phyloP scores from a whole-genome alignment of 2,113 vertebrate species.

The Zosterops hypoxanthus region DNA sequence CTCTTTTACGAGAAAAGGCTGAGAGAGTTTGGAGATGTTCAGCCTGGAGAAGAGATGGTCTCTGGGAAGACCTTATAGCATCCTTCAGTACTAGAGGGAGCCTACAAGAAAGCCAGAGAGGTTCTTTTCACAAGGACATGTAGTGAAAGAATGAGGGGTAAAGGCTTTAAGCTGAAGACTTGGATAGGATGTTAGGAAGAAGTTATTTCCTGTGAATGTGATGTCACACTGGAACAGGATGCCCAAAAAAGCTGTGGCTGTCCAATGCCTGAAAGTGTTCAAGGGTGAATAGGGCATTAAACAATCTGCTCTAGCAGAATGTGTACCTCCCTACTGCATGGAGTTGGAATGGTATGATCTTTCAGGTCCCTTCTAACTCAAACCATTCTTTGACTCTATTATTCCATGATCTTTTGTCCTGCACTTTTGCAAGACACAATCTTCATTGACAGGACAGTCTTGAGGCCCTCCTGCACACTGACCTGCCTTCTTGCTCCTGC shows the following conservation, averaged over 20 bases:
- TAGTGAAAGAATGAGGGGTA: neutral
- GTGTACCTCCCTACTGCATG: neutral
- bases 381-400: neutral
- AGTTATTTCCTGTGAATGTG: neutral
- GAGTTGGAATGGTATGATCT: neutral
- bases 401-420: neutral
- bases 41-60: neutral
- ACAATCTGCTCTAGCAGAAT: neutral
- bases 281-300: neutral
- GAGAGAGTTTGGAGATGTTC: neutral
- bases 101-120: neutral
- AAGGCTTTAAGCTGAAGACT: neutral
- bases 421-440: neutral
- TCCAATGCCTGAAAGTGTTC: neutral
- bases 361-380: neutral
- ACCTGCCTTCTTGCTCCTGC: neutral
- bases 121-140: neutral
- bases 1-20: neutral
- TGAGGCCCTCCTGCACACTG: accelerated
- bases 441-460: neutral
- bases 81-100: neutral
- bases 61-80: neutral
- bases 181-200: neutral
- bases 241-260: neutral
- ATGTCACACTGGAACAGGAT: accelerated